Base-by-base conservation (phyloP, 2,113 vertebrate species). In the Accipiter virgatus region DNA sequence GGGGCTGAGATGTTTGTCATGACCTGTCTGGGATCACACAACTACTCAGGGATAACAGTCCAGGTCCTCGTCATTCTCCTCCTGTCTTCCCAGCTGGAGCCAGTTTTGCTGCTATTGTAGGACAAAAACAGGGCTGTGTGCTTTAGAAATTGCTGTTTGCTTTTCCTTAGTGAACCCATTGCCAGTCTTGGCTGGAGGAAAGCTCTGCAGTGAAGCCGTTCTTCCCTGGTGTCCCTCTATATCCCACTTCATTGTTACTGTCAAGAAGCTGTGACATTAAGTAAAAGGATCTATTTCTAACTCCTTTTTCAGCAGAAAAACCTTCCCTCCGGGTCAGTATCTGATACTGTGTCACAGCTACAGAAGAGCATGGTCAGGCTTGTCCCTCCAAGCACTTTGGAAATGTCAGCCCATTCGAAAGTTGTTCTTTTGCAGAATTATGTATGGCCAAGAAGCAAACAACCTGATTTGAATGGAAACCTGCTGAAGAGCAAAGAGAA, bases 361-460 rank as follows among this genome's bases (percentile, higher is more conserved):
- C 50, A 88, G n/a, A 92, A 34, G 50, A 86, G 55, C n/a, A 47
- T n/a, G 42, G 96, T 84, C 86, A 91, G 59, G 70, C 50, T 80
- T 86, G 72, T 94, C 80, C 42, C 75, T 83, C 47, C 5, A 2
- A 86, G 80, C 80, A 47, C 55, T 91, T 93, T 58, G 61, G 81
- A 93, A 93, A 94, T 59, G 31, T 79, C 89, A 93, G 72, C 56
- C 52, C 8, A 2, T 84, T 61, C 63, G 65, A 78, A 89, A 81
- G 59, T 78, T n/a, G 50, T 50, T 91, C 63, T 88, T 78, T 78
- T 73, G 43, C 55, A 86, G 77, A 88, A 95, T 47, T 81, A 91
- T 48, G 83, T 45, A 47, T 88, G 72, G 50, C 86, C 79, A 89
- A 90, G 93, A 95, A 93, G 86, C 75, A 95, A 89, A 66, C 50